Base-by-base conservation (phyloP, 2,888 invertebrate genomes). In the Lithophane semibrunnea region DNA sequence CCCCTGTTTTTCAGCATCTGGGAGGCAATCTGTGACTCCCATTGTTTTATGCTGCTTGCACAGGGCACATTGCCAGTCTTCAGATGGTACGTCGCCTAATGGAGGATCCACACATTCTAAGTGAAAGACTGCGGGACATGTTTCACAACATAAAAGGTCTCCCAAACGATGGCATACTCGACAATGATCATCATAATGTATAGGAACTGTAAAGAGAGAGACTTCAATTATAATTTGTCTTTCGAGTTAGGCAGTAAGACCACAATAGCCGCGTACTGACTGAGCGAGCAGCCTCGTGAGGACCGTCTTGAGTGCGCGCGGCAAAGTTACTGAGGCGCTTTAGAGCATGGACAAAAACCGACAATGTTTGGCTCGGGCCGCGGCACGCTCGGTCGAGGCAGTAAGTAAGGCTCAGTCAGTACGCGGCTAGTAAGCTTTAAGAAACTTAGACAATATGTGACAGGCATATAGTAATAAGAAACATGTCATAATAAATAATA, bases 101-200 rank as follows among this genome's bases (percentile, higher is more conserved):
- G 99, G 99, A 72, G 99, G 99, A 92, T 99, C 99, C 72, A 99
- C 98, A 96, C 99, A 99, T 91, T 98, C 99, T 92, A 99, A 97
- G 94, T 99, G 99, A 94, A 99, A 99, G 42, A 99, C 99, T 49
- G 99, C 99, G 37, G 99, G 99, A 92, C 99, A 99, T 5, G 99
- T 99, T 96, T 99, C 99, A 95, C 99, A 99, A 93, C 99, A 99
- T 18, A 99, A 95, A 70, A 99, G 97, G 94, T 99, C 99, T 47
- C 99, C 99, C 76, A 99, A 96, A 79, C 99, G 98, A 94, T 99
- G 99, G 91, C 99, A 99, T 47, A 98, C 98, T 84, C 99, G 97
- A 91, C 99, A 99, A 93, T 99, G 99, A 94, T 99, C 99, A 94
- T 99, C 99, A 94, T 99, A 99, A 92, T 98, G 98, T 95, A 99